A percentile compares a stretch with the other conserved stretches of the same genome.
Conservation (phyloP, 2,113 vertebrate species). For the Chaetorhynchus papuensis region DNA sequence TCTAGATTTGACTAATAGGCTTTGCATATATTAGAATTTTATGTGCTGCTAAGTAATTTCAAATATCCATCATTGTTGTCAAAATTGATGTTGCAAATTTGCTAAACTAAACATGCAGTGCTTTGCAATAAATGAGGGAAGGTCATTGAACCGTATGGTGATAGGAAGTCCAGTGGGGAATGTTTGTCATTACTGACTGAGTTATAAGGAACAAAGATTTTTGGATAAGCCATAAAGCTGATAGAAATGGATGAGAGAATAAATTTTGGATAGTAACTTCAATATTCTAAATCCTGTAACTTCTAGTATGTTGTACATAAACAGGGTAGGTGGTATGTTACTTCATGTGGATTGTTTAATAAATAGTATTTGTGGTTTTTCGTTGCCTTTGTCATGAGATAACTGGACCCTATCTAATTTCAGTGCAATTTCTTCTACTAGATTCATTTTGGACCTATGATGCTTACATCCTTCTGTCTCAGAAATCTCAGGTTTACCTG, state of each 20-base stretch:
- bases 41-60: background rate
- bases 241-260: background rate
- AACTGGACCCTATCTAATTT: background rate
- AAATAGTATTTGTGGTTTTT: background rate
- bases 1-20: background rate
- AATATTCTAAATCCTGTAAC: background rate
- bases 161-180: background rate
- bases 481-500: background rate
- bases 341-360: background rate
- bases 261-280: background rate
- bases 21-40: conserved; percentile 12
- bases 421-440: background rate
- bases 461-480: background rate
- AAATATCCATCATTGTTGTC: conserved; percentile 6
- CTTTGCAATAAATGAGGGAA: background rate
- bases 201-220: background rate
- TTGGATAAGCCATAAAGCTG: background rate
- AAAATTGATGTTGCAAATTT: background rate
- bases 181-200: background rate
- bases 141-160: background rate
- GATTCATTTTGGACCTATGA: background rate
- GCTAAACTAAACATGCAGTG: background rate
- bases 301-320: background rate
- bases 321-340: background rate
- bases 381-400: background rate